Base-by-base conservation (phyloP, 2,888 invertebrate species). In the Hemistola chrysoprasaria region DNA sequence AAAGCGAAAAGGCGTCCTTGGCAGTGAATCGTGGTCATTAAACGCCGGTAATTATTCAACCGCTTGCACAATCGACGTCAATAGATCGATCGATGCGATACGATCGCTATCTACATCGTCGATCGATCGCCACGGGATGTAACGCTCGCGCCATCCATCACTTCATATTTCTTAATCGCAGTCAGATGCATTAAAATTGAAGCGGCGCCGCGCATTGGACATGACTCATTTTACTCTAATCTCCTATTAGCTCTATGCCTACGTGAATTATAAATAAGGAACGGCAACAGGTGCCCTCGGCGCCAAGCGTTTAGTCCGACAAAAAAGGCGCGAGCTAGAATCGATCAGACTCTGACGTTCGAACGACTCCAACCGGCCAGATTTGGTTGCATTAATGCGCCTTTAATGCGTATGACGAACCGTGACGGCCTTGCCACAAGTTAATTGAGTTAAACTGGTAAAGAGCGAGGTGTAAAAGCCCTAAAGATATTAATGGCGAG, bases 1-100 rank as follows among this genome's bases (percentile, higher is more conserved):
- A 73, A 75, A 78, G 76, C 78, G 78, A 78, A 75, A 77, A 65
- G 65, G 64, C 78, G 79, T 78, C 80, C 78, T 80, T 79, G 80
- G 71, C 78, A 78, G 64, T 80, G 79, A 77, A 75, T 65, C 67
- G 63, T 65, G 64, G 69, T 74, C 71, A 71, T 58, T 65, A 52
- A 65, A 55, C 54, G 62, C 57, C 62, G 61, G 66, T 66, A 68
- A 73, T 79, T 74, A 78, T 71, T 77, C 74, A 78, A 67, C 57
- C 60, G 62, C 61, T 77, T 74, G 69, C 78, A 62, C 78, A 77
- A 78, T 67, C 57, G 54, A 57, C 61, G 49, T 54, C 57, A 52
- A 54, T 59, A 50, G 59, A 57, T 60, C 48, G 58, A 48, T 45
- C 59, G 49, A 47, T 40, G 47, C 52, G 49, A 51, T 46, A 51